A percentile compares a stretch with the other conserved stretches of the same genome.
Evolutionary conservation across 92 coral and sea anemone genomes (phyloP).

Genomic region (Palythoa caribaeorum): DNA sequence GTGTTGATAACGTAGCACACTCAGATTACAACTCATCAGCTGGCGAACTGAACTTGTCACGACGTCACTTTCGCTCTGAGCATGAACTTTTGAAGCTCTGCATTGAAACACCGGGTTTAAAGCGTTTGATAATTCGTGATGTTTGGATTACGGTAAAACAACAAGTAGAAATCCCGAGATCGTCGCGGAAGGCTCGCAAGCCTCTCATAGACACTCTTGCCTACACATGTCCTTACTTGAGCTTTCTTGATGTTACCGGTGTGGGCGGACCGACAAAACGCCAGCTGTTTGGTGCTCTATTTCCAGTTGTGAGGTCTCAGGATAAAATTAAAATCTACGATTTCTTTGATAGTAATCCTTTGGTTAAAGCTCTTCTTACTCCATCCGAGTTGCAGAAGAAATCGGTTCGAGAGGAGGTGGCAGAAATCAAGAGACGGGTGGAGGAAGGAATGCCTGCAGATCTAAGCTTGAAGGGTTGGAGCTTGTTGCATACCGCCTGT

Average conservation of each 20-base stretch:
- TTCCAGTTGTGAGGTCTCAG: not conserved
- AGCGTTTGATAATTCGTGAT: slow-evolving; percentile 21
- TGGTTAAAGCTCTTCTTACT: slow-evolving; percentile 17
- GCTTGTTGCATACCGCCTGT: slow-evolving; percentile 56
- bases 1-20: not conserved
- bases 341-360: slow-evolving; percentile 22
- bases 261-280: slow-evolving; percentile 26
- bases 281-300: slow-evolving; percentile 1
- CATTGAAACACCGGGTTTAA: slow-evolving; percentile 18
- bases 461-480: slow-evolving; percentile 57
- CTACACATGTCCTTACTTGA: slow-evolving; percentile 6
- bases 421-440: slow-evolving; percentile 37
- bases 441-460: slow-evolving; percentile 44
- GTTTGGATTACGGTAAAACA: slow-evolving; percentile 27
- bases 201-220: slow-evolving; percentile 11
- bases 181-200: not conserved
- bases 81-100: slow-evolving; percentile 26
- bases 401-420: slow-evolving; percentile 11
- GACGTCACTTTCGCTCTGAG: slow-evolving; percentile 12
- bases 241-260: slow-evolving; percentile 21
- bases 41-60: slow-evolving; percentile 20
- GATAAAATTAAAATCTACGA: not conserved
- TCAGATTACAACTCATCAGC: not conserved
- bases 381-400: slow-evolving; percentile 40
- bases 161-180: not conserved